Conservation (phyloP, 2,113 vertebrate genomes). For the Dendropsophus ebraccatus region DNA sequence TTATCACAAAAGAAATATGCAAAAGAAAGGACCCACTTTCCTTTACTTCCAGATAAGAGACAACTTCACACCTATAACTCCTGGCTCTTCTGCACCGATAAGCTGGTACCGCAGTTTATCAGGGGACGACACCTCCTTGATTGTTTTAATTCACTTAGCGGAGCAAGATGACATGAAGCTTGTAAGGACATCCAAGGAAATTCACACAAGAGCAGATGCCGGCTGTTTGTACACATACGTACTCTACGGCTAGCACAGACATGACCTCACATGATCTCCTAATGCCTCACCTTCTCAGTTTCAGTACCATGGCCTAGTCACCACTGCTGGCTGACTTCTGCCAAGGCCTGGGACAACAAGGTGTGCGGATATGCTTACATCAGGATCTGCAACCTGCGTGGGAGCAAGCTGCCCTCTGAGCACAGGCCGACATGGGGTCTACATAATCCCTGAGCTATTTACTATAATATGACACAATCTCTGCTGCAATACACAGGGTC, state of each 20-base stretch:
- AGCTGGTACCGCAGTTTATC: not conserved
- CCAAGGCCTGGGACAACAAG: too few species aligned
- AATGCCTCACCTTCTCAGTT: conserved; percentile 26
- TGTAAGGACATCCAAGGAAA: conserved; percentile 22
- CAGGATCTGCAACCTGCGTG: not conserved
- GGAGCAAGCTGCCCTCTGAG: not conserved
- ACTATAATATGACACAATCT: not conserved
- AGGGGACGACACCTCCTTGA: conserved; percentile 29
- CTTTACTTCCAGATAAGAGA: not conserved
- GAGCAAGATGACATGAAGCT: not conserved
- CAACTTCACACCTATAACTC: not conserved
- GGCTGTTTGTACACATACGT: conserved; percentile 44
- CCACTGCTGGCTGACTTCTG: not conserved
- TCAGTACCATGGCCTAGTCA: conserved; percentile 12
- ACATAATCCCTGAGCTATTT: not conserved
- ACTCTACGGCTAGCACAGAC: not conserved
- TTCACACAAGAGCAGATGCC: conserved; percentile 41
- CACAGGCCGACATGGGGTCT: not conserved
- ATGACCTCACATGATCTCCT: conserved; percentile 39
- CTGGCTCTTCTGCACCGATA: not conserved
- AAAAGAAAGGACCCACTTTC: not conserved
- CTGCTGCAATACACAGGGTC: not conserved
- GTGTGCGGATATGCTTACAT: not conserved
- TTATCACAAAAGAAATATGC: too few species aligned
- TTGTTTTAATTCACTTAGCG: conserved; percentile 27